phyloP scores from a whole-genome alignment of 2,113 vertebrate genomes.

The Pangasianodon gigas region DNA sequence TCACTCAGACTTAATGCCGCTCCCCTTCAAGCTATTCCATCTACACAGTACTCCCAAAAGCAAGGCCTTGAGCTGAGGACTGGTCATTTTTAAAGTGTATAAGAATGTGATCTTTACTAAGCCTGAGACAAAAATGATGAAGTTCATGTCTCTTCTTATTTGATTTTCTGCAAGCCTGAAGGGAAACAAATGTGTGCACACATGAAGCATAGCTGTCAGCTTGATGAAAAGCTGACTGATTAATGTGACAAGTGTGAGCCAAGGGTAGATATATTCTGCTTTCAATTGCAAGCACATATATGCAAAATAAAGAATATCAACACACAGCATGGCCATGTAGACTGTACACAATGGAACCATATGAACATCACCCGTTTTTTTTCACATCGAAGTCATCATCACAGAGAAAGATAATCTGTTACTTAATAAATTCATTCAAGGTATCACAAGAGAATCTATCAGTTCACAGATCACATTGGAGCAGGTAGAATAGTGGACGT shows the following conservation, averaged over 20 bases:
- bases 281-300: slow-evolving; percentile 52
- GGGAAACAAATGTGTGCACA: background rate
- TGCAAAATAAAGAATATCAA: slow-evolving; percentile 4
- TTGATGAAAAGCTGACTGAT: slow-evolving; percentile 14
- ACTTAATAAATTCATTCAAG: background rate
- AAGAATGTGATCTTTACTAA: background rate
- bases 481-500: background rate
- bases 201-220: background rate
- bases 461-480: background rate
- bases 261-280: slow-evolving; percentile 48
- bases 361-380: no score
- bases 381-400: background rate
- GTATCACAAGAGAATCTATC: background rate
- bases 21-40: slow-evolving; percentile 58
- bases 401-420: background rate
- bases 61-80: background rate
- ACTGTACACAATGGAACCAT: background rate
- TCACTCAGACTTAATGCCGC: slow-evolving; percentile 46
- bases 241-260: background rate
- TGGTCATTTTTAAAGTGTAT: background rate
- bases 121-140: background rate
- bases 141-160: background rate
- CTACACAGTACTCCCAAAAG: background rate
- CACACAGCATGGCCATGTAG: background rate
- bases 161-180: slow-evolving; percentile 6